Base-by-base conservation (phyloP, 1,140 invertebrate species). In the Aporrectodea caliginosa region DNA sequence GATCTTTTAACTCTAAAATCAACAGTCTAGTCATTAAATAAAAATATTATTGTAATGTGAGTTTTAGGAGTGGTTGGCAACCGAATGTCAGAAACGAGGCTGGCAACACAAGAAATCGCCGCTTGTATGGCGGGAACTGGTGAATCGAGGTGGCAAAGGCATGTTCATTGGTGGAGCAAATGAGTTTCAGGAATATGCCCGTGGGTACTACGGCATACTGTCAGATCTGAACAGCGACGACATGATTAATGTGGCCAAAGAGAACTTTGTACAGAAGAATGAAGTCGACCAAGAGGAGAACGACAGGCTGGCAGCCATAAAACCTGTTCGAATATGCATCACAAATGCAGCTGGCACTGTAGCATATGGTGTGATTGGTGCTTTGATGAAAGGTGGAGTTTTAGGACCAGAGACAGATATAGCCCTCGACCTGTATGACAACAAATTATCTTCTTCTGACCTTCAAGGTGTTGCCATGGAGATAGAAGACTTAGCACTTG, bases 171-270 rank as follows among this genome's bases (percentile, higher is more conserved):
- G 88, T 68, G 87, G 85, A 35, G 84, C 85, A 0, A 88, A 88
- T 83, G 88, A 88, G 43, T 89, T 88, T 74, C 87, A 89, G 79
- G 88, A 88, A 81, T 89, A 88, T 83, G 85, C 84, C 1, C 43
- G 84, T 68, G 86, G 84, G 12, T 88, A 89, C 81, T 89, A 89
- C 82, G 85, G 85, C 27, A 74, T 87, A 0, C 81, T 84, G 76
- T 87, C 87, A 32, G 76, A 83, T n/a, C 80, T 87, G 35, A 82
- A 73, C 14, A 88, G 86, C 73, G 75, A 83, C 35, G 86, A 88
- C 80, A 86, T 88, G 84, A 71, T 16, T n/a, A 84, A 83, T 68
- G 83, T 88, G 29, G 82, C 83, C 12, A 80, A 79, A 72, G 87
- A 88, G 80, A 88, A 88, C 80, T 68, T 81, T 31, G 75, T 81